Conservation (phyloP, 2,888 invertebrate genomes). For the Epinotia ramella region DNA sequence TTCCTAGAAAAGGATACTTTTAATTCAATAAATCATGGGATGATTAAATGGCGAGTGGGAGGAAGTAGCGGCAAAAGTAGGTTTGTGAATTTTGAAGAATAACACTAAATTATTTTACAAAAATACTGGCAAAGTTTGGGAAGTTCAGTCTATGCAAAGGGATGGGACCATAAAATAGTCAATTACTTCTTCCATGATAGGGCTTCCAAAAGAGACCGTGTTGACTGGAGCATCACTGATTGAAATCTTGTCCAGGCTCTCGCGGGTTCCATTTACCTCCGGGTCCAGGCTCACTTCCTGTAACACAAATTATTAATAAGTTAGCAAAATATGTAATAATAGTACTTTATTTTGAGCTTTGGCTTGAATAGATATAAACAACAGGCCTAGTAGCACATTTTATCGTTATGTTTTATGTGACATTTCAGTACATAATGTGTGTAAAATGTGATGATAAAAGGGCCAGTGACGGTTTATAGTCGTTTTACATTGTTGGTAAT, state of each 20-base stretch:
- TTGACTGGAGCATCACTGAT: constrained; percentile 77
- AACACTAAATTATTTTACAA: no score
- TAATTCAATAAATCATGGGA: not conserved
- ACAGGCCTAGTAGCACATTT: no score
- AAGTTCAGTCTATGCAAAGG: no score
- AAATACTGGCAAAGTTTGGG: no score
- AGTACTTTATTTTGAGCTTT: not conserved
- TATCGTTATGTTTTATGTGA: no score
- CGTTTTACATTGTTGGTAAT: no score
- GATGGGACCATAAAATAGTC: not conserved
- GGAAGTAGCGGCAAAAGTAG: no score
- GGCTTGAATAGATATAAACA: not conserved
- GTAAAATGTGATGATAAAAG: no score
- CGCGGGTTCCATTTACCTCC: constrained; percentile 78
- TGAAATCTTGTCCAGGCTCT: constrained; percentile 69
- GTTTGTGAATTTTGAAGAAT: no score
- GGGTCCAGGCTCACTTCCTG: constrained; percentile 79
- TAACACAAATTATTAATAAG: constrained; percentile 46
- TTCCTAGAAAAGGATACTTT: not conserved
- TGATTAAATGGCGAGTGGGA: no score
- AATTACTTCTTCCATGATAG: constrained; percentile 85
- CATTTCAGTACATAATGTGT: no score
- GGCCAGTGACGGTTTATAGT: no score
- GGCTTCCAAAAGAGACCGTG: constrained; percentile 78
- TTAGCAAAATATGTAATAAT: not conserved